A percentile compares a stretch with the other conserved stretches of the same genome.
Evolutionary conservation across 2,797 vertebrate genomes (phyloP).

Genomic region (Amblyopsis hoosieri): DNA sequence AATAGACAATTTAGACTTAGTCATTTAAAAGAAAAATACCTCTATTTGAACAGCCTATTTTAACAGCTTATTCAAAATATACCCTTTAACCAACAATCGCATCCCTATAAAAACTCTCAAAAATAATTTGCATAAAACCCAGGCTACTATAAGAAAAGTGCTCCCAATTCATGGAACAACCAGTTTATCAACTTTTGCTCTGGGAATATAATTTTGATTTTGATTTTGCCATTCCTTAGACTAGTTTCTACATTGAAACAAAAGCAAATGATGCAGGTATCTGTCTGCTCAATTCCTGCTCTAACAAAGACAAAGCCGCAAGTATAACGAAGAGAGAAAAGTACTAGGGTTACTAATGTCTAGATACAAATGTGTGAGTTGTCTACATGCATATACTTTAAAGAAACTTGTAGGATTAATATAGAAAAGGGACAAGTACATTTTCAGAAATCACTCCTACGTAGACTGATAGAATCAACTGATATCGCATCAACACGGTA

Average conservation of each 20-base stretch:
- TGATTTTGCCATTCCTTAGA: slow-evolving; percentile 2
- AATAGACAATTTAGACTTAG: slow-evolving; percentile 69
- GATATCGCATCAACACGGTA: slow-evolving; percentile 59
- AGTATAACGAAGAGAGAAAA: slow-evolving; percentile 32
- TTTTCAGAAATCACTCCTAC: slow-evolving; percentile 38
- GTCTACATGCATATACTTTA: slow-evolving; percentile 64
- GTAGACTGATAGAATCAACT: slow-evolving; percentile 51
- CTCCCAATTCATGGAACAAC: slow-evolving; percentile 39
- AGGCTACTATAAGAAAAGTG: slow-evolving; percentile 48
- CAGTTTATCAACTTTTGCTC: neutral
- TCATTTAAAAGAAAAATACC: slow-evolving; percentile 47
- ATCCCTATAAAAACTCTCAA: slow-evolving; percentile 67
- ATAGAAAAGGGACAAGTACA: slow-evolving; percentile 19
- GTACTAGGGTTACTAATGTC: slow-evolving; percentile 50
- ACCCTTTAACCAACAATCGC: slow-evolving; percentile 59
- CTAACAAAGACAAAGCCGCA: slow-evolving; percentile 30
- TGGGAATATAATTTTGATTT: slow-evolving; percentile 25
- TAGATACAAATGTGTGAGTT: slow-evolving; percentile 52
- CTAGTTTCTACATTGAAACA: slow-evolving; percentile 5
- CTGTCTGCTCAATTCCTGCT: slow-evolving; percentile 32
- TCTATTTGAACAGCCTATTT: slow-evolving; percentile 59
- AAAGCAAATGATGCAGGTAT: slow-evolving; percentile 48
- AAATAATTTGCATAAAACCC: slow-evolving; percentile 66
- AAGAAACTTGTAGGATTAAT: slow-evolving; percentile 50
- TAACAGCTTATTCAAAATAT: slow-evolving; percentile 73